Base-by-base conservation (phyloP, 2,113 vertebrate genomes). In the Ancistrus triradiatus region DNA sequence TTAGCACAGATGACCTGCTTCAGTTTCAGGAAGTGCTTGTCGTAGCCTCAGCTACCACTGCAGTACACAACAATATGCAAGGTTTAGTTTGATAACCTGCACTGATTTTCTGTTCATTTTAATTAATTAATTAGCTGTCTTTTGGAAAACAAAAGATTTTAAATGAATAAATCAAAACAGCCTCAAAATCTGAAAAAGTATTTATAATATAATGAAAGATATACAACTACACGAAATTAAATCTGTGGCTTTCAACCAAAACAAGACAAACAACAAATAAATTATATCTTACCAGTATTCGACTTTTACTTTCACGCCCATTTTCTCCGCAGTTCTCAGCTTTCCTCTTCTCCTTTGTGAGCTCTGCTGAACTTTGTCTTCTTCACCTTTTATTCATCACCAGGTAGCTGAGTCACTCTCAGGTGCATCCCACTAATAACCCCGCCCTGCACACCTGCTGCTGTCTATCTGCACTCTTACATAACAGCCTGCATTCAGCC, bases 31-130 rank as follows among this genome's bases (percentile, higher is more conserved):
- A 90, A 92, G 4, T 87, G 87, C 61, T 85, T 72, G 69, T 86
- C 86, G 38, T 91, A 91, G 55, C 90, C 89, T 25, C 90, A 91
- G 38, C 86, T 86, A 43, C 89, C 88, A 7, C 90, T 91, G 53
- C 17, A 28, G 1, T 5, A 42, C 2, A 24, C 14, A 37, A 33
- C 9, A n/a, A n/a, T n/a, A n/a, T n/a, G n/a, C n/a, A n/a, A n/a
- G n/a, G n/a, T n/a, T n/a, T n/a, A n/a, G n/a, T n/a, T n/a, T n/a
- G n/a, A n/a, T n/a, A n/a, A n/a, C n/a, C n/a, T n/a, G n/a, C n/a
- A n/a, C n/a, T n/a, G n/a, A n/a, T n/a, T n/a, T n/a, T n/a, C n/a
- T n/a, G n/a, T n/a, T n/a, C n/a, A n/a, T n/a, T n/a, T n/a, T n/a
- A n/a, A n/a, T n/a, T n/a, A n/a, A n/a, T n/a, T n/a, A n/a, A n/a